Evolutionary conservation across 1,140 invertebrate species (phyloP).

Genomic region (Sesamia nonagrioides): DNA sequence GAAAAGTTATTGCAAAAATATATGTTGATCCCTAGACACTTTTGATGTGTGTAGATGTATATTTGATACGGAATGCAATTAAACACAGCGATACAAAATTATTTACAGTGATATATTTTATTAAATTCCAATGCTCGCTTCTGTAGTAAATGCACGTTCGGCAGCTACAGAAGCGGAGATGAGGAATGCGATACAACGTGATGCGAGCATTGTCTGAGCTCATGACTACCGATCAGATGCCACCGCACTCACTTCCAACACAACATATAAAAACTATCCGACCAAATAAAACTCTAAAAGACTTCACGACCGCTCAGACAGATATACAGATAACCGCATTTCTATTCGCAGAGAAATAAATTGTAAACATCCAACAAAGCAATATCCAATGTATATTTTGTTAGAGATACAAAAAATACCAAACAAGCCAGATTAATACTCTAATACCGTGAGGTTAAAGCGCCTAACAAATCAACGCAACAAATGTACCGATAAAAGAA

Average conservation of each 20-base stretch:
- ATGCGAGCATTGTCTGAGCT: constrained; percentile 60
- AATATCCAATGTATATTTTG: constrained; percentile 36
- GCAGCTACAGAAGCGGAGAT: constrained; percentile 57
- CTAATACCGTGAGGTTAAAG: constrained; percentile 68
- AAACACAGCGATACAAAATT: constrained; percentile 2
- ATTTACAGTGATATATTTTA: constrained; percentile 17
- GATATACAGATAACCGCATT: constrained; percentile 46
- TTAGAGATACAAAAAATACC: constrained; percentile 24
- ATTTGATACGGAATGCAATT: not conserved
- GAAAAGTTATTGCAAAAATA: no score
- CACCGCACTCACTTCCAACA: constrained; percentile 37
- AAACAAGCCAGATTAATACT: constrained; percentile 44
- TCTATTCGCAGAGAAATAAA: constrained; percentile 42
- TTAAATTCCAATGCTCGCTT: constrained; percentile 34
- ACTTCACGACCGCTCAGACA: constrained; percentile 43
- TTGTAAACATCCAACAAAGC: constrained; percentile 38
- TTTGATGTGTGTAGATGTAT: no score
- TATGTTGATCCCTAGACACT: no score
- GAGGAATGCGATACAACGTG: constrained; percentile 57
- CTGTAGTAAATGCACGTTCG: constrained; percentile 50
- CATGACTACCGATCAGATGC: constrained; percentile 55
- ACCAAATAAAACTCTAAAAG: constrained; percentile 46
- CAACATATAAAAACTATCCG: constrained; percentile 41
- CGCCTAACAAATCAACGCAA: constrained; percentile 84
- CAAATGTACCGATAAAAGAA: constrained; percentile 82